These are phyloP conservation scores for Poeciliopsis gracilis DNA, from an alignment of 2,797 vertebrate genomes.

Conservation along the genomic window DNA sequence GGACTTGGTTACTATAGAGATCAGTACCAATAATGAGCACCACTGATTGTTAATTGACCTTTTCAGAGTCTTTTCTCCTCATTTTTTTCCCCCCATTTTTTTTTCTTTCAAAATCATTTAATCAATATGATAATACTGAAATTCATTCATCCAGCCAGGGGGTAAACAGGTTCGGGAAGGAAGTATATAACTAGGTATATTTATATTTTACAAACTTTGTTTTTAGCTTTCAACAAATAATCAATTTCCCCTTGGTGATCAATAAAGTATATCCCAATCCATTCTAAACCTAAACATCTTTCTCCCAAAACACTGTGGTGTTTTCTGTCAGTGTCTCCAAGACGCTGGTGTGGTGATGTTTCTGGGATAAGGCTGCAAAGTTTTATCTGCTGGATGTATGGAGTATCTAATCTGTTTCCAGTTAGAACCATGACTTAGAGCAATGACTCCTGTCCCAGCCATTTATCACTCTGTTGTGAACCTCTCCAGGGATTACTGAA, in stretches of 20 bases:
- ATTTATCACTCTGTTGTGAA: neutral
- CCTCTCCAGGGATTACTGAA: neutral
- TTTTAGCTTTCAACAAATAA: too few species aligned
- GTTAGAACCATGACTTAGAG: neutral
- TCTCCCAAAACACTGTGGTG: too few species aligned
- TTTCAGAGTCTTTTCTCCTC: neutral
- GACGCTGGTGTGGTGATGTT: too few species aligned
- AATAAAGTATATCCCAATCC: too few species aligned
- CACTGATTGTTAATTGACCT: neutral
- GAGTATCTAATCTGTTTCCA: neutral
- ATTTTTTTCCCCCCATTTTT: neutral
- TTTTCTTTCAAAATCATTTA: too few species aligned
- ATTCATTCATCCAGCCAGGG: neutral
- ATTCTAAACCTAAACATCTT: too few species aligned
- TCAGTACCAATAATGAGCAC: neutral
- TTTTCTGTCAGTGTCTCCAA: too few species aligned
- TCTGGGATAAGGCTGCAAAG: too few species aligned
- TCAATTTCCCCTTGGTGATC: too few species aligned
- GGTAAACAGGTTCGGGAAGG: neutral
- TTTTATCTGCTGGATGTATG: neutral
- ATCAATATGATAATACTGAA: too few species aligned
- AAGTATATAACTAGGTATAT: too few species aligned
- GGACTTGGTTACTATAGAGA: neutral
- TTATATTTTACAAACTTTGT: too few species aligned
- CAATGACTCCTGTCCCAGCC: neutral